phyloP scores from a whole-genome alignment of 2,113 vertebrate genomes.

The Zosterops lateralis region DNA sequence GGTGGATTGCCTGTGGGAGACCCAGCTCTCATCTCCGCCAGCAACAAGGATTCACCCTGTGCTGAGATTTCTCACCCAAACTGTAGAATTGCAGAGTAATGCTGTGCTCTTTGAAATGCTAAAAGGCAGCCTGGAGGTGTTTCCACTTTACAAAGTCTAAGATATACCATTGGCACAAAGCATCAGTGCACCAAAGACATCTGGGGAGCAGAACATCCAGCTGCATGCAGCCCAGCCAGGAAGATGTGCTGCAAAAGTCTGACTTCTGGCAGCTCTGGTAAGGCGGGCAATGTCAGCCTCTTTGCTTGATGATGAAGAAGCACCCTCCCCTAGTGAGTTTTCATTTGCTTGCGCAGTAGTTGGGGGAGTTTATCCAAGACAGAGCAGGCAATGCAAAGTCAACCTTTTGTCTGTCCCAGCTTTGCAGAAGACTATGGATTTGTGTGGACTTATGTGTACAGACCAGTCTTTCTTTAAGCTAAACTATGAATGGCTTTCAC shows the following conservation, averaged over 20 bases:
- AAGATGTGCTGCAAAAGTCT: neutral
- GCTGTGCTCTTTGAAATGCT: neutral
- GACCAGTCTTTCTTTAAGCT: neutral
- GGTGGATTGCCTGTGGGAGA: rapidly evolving
- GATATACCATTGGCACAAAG: neutral
- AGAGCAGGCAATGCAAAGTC: neutral
- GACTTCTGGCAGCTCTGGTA: neutral
- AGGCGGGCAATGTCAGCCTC: rapidly evolving
- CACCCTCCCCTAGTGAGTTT: neutral
- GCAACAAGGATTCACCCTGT: neutral
- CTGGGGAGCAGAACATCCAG: neutral
- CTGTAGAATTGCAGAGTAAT: neutral
- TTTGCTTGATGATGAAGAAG: neutral
- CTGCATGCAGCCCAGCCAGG: neutral
- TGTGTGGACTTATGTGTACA: neutral
- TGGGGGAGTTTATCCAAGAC: neutral
- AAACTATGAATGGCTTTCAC: neutral
- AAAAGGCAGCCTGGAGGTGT: neutral
- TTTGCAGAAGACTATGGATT: neutral
- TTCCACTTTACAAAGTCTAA: neutral
- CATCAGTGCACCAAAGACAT: neutral
- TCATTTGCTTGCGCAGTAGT: neutral
- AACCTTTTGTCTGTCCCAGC: neutral
- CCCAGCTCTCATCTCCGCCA: neutral
- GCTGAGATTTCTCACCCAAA: neutral